Evolutionary conservation across 2,113 vertebrate species (phyloP).

Genomic region (Boleophthalmus pectinirostris): DNA sequence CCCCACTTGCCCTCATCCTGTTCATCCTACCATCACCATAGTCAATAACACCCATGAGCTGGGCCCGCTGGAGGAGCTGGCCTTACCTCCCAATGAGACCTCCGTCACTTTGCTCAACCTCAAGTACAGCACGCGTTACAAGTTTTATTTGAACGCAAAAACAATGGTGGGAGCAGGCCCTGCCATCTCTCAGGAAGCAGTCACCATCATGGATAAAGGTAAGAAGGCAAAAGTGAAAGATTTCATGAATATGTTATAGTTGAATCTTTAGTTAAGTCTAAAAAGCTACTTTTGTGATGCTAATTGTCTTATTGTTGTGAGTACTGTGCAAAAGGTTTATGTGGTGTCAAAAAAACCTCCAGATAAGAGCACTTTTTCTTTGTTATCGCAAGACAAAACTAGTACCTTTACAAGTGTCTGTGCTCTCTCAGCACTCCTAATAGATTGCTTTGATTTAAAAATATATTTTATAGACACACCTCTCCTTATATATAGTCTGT

Average conservation of each 20-base stretch:
- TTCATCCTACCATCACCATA: conserved; percentile 64
- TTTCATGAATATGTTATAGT: neutral
- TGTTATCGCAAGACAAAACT: neutral
- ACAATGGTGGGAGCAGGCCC: conserved; percentile 86
- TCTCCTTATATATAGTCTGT: neutral
- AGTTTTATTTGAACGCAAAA: conserved; percentile 93
- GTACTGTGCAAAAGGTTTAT: neutral
- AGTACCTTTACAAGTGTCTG: neutral
- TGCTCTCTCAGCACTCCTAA: neutral
- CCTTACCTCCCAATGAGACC: conserved; percentile 90
- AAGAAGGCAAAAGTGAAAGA: conserved; percentile 67
- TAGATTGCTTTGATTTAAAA: neutral
- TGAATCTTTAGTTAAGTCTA: neutral
- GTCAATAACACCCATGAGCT: conserved; percentile 95
- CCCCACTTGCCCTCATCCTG: conserved; percentile 14
- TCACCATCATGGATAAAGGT: conserved; percentile 93
- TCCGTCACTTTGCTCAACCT: conserved; percentile 87
- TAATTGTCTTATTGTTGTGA: neutral
- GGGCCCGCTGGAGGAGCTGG: conserved; percentile 86
- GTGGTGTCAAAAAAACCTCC: neutral
- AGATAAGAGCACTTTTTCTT: neutral
- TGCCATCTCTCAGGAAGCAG: conserved; percentile 85
- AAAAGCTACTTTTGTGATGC: neutral
- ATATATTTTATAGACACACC: neutral
- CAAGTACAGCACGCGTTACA: conserved; percentile 95